These are phyloP conservation scores for Ophioderma brevispina DNA, from an alignment of 35 echinoderm and acorn worm species.

Conservation along the genomic window DNA sequence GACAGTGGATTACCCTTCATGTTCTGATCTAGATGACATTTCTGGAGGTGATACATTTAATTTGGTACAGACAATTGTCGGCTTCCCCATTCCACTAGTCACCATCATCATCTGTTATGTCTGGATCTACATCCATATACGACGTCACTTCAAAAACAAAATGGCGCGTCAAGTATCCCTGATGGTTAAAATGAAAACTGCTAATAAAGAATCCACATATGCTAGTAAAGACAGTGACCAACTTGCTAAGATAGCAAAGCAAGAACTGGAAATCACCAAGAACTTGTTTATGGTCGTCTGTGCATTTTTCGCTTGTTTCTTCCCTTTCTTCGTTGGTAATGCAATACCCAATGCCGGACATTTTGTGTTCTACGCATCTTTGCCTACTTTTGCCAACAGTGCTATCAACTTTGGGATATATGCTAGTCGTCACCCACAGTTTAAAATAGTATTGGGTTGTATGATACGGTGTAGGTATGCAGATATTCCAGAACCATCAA, in stretches of 20 bases:
- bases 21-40: background rate
- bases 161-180: too few relatives aligned
- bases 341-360: background rate
- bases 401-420: background rate
- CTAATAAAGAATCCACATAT: too few relatives aligned
- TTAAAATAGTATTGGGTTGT: background rate
- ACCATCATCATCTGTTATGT: too few relatives aligned
- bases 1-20: background rate
- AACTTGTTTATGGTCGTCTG: background rate
- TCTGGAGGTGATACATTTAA: background rate
- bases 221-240: background rate
- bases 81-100: too few relatives aligned
- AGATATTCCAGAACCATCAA: background rate
- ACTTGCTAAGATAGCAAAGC: background rate
- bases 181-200: too few relatives aligned
- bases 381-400: background rate
- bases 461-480: background rate
- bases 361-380: background rate
- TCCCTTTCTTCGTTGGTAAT: background rate
- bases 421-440: background rate
- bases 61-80: background rate
- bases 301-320: background rate
- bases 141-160: too few relatives aligned
- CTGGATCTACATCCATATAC: too few relatives aligned
- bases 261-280: background rate